phyloP scores from a whole-genome alignment of 2,113 vertebrate genomes.

The Catharus minimus region DNA sequence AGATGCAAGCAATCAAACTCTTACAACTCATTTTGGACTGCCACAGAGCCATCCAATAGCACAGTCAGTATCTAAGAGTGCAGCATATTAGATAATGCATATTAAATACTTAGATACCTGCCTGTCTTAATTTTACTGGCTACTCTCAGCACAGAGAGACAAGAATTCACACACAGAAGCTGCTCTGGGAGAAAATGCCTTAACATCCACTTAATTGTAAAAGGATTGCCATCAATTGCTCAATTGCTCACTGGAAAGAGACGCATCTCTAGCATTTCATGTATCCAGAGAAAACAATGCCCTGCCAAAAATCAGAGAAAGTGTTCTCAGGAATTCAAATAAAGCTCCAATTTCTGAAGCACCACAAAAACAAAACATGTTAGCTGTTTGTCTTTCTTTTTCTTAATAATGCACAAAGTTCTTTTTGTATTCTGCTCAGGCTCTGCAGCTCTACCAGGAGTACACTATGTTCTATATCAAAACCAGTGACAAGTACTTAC shows the following conservation, averaged over 20 bases:
- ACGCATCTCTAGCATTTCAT: background rate
- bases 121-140: background rate
- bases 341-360: background rate
- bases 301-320: background rate
- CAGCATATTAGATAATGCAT: background rate
- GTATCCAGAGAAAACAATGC: background rate
- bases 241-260: background rate
- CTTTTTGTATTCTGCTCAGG: background rate
- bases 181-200: background rate
- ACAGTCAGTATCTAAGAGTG: background rate
- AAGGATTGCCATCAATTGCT: background rate
- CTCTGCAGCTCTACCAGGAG: background rate
- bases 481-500: background rate
- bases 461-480: background rate
- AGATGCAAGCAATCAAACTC: background rate
- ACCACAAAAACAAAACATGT: background rate
- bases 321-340: background rate
- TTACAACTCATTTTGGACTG: background rate
- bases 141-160: background rate
- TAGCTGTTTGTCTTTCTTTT: background rate
- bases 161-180: background rate
- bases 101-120: background rate
- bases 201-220: background rate
- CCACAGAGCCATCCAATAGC: background rate
- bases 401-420: background rate